These are phyloP conservation scores for Scytalopus superciliaris DNA, from an alignment of 2,113 vertebrate species.

Conservation along the genomic window DNA sequence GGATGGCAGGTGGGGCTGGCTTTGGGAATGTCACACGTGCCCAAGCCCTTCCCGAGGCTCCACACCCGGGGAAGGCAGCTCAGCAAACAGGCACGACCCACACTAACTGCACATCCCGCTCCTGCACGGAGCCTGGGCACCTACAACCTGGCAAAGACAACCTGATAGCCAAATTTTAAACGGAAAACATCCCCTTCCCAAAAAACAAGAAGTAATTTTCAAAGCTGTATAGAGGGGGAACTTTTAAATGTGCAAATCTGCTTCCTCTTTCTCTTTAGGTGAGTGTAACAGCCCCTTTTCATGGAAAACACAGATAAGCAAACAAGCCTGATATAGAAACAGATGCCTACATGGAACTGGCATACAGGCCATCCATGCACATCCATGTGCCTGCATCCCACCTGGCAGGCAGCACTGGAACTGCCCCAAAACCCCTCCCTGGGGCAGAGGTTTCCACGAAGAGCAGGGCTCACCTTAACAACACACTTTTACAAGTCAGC, in stretches of 20 bases:
- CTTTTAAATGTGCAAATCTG: neutral
- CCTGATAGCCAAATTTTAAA: neutral
- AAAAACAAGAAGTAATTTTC: conserved; percentile 30
- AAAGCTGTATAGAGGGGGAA: neutral
- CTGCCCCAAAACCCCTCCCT: neutral
- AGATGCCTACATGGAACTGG: neutral
- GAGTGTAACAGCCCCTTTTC: neutral
- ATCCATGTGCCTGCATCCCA: neutral
- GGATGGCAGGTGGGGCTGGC: neutral
- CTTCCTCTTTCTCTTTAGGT: conserved; percentile 21
- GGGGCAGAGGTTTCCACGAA: neutral
- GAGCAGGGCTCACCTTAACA: neutral
- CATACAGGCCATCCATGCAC: neutral
- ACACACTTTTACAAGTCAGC: neutral
- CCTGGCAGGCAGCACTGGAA: neutral
- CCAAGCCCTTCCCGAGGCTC: neutral
- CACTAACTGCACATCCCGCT: neutral
- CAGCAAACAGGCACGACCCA: neutral
- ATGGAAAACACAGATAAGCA: neutral
- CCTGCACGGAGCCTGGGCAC: neutral
- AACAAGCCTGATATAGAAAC: neutral
- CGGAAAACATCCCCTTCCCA: neutral
- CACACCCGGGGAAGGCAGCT: neutral
- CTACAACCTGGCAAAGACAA: neutral
- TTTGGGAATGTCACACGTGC: neutral